Evolutionary conservation across 1,140 invertebrate genomes (phyloP), one percentile per base, ranked within the genome.

Genomic region (Aphelenchoides avenae): DNA sequence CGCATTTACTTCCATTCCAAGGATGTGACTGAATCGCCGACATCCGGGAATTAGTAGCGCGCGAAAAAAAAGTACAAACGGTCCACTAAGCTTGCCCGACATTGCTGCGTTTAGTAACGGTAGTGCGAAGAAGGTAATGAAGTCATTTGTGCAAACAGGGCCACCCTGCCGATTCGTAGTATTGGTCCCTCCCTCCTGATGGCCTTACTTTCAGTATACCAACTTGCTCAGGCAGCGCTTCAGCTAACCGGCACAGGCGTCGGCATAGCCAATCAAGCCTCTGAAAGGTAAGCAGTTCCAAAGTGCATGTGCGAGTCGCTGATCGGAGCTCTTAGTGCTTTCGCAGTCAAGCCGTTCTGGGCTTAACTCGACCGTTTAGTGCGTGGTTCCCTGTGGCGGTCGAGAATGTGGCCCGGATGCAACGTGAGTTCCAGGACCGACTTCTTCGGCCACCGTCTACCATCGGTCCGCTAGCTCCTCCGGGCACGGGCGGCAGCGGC

Each of bases 211-310:
- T 52, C 52, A 72, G 73, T 72, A 20, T 72, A 76, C 44, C 70
- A 72, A 51, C 52, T 72, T 11, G 70, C 70, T 30, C 70, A 72
- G 57, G 73, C 73, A 26, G 70, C 70, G 3, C 58, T 72, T 11
- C 73, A 76, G 44, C 52, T 72, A 41, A 72, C 70, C 24, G 73
- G 70, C 22, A 72, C 69, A 9, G 69, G 69, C 20, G 69, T 72
- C 11, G 73, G 73, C 9, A 73, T 72, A 13, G 64, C 75, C 6
- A 72, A 72, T 41, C 70, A 72, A 30, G 70, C 70, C 5, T 66
- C 64, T 3, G 70, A 72, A 60, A 58, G 64, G 49, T 57, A 27
- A 31, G 26, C n/a, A n/a, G n/a, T n/a, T n/a, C n/a, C n/a, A n/a
- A n/a, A n/a, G n/a, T n/a, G n/a, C n/a, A n/a, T n/a, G n/a, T n/a